Evolutionary conservation across 2,113 vertebrate genomes (phyloP).

Genomic region (Gobio gobio): DNA sequence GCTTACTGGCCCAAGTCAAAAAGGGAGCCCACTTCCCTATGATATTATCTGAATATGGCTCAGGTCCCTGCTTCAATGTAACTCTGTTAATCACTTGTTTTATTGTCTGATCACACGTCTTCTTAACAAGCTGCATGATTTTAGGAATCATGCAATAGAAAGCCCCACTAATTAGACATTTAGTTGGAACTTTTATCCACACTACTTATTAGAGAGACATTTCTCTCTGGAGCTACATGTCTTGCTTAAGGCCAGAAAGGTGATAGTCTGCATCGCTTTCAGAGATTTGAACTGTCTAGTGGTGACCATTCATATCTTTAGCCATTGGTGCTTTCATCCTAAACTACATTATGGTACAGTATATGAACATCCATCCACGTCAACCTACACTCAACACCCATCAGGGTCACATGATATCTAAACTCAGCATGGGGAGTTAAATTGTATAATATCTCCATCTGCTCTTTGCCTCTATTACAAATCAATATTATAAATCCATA

Average conservation of each 20-base stretch:
- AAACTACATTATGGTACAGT: neutral
- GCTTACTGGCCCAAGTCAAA: neutral
- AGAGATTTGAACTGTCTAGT: neutral
- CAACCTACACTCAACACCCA: neutral
- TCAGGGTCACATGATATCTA: neutral
- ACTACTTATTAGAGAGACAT: neutral
- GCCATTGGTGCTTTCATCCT: neutral
- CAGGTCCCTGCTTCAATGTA: neutral
- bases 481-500: conserved; percentile 36
- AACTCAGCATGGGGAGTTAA: conserved; percentile 19
- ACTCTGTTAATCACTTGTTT: conserved; percentile 1
- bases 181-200: neutral
- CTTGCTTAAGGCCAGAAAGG: neutral
- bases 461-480: conserved; percentile 4
- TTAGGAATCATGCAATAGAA: neutral
- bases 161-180: neutral
- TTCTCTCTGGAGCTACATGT: neutral
- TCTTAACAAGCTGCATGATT: neutral
- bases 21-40: neutral
- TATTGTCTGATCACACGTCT: conserved; percentile 2
- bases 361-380: neutral
- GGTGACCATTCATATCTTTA: neutral
- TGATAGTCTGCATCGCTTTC: neutral
- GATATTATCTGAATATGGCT: neutral
- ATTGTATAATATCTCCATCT: conserved; percentile 39